Evolutionary conservation across 2,888 invertebrate genomes (phyloP).

Genomic region (Mechanitis mazaeus): DNA sequence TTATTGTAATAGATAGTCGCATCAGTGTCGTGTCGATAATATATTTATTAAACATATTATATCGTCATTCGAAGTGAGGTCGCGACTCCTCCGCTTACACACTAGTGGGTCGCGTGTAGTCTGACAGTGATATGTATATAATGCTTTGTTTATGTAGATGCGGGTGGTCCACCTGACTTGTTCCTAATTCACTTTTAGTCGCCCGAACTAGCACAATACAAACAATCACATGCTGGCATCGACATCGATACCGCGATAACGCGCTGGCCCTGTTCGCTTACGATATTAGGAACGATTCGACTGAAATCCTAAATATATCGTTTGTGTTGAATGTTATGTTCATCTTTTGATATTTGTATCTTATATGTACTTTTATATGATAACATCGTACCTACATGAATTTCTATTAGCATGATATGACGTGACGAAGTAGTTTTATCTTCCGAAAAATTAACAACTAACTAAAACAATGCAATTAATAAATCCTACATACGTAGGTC

Average conservation of each 20-base stretch:
- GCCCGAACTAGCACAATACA: slow-evolving; percentile 32
- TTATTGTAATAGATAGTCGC: slow-evolving; percentile 1
- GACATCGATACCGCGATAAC: slow-evolving; percentile 29
- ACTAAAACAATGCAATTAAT: too few relatives aligned
- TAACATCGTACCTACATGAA: too few relatives aligned
- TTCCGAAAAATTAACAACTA: too few relatives aligned
- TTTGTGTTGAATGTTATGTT: not conserved
- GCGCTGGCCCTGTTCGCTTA: slow-evolving; percentile 19
- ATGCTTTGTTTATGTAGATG: slow-evolving; percentile 30
- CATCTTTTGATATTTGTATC: not conserved
- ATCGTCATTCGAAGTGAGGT: too few relatives aligned
- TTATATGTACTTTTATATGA: too few relatives aligned
- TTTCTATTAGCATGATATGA: too few relatives aligned
- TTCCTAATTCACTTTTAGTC: slow-evolving; percentile 51
- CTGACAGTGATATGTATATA: slow-evolving; percentile 7
- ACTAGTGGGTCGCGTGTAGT: too few relatives aligned
- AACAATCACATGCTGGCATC: slow-evolving; percentile 35
- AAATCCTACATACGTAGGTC: too few relatives aligned
- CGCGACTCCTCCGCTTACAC: too few relatives aligned
- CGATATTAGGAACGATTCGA: not conserved
- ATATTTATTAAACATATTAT: not conserved
- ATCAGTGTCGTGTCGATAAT: not conserved
- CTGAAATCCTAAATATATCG: not conserved
- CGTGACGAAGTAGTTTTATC: too few relatives aligned
- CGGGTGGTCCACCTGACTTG: slow-evolving; percentile 41